phyloP scores from a whole-genome alignment of 2,797 vertebrate species.

The Eulemur albifrons region DNA sequence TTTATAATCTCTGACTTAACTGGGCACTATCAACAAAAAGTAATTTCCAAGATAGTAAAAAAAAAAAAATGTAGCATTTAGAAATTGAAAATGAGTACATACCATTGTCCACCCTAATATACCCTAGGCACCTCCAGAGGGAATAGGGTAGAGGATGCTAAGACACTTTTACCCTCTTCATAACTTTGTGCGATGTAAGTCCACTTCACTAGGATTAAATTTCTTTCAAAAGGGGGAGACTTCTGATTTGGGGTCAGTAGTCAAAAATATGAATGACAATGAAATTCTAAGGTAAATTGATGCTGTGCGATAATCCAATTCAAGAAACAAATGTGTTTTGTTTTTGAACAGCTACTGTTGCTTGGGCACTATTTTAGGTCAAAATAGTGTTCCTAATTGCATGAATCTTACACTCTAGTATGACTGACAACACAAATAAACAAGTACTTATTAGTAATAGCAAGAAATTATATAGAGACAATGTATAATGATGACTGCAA shows the following conservation, averaged over 20 bases:
- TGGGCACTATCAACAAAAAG: neutral
- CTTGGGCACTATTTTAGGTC: neutral
- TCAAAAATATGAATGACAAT: neutral
- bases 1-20: slow-evolving; percentile 29
- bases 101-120: neutral
- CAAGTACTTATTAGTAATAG: neutral
- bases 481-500: neutral
- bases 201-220: neutral
- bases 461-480: neutral
- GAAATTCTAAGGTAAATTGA: neutral
- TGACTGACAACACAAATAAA: neutral
- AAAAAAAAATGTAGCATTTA: neutral
- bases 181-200: neutral
- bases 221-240: neutral
- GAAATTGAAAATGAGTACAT: slow-evolving; percentile 5
- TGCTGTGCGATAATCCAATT: neutral
- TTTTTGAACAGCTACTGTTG: neutral
- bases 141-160: neutral
- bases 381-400: neutral
- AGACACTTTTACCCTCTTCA: neutral
- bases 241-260: neutral
- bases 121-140: neutral
- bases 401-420: neutral
- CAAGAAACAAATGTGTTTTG: neutral
- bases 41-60: slow-evolving; percentile 7